Base-by-base conservation (phyloP, 2,888 invertebrate genomes). In the Callosobruchus maculatus region DNA sequence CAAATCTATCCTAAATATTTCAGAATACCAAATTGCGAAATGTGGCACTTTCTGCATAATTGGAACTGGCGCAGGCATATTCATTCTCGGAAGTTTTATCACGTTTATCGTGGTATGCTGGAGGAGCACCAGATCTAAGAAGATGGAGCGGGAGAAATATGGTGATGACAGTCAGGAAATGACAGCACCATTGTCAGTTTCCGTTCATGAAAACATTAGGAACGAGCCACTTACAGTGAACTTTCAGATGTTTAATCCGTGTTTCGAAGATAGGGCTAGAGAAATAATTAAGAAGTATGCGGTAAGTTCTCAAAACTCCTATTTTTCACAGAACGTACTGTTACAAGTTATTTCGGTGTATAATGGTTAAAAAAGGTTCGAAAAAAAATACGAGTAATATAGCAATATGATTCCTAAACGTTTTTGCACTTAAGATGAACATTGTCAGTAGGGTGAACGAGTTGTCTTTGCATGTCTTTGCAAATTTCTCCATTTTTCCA, bases 1-100 rank as follows among this genome's bases (percentile, higher is more conserved):
- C 26, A 4, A 26, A 26, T 26, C 26, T 26, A 7, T 4, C 7
- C 2, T 26, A 26, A 26, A 26, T 26, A 26, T 21, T 68, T 1
- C 20, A 71, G 71, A 49, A 18, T 30, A 20, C 31, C 21, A 71
- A 21, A 77, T 82, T 73, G 77, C 82, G 79, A 84, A 85, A 72
- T 89, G 89, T 77, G 89, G 89, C 26, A 86, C 87, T 0, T 83
- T 86, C 0, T 89, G 89, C 77, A 83, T 89, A 77, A 79, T 88
- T 73, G 88, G 88, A 18, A 86, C 88, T 2, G 84, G 86, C 21
- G 86, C 86, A 0, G 88, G 87, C 0, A 84, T 85, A 21, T 79
- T 88, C 13, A 87, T 89, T 77, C 79, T 86, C 7, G 78, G 82
- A 31, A 81, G 82, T 7, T 82, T 83, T 0, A 80, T 85, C 5